Percentiles rank a stretch among this genome's conserved stretches.
Conservation (phyloP, 2,888 invertebrate species). For the Orthonychiurus folsomi region DNA sequence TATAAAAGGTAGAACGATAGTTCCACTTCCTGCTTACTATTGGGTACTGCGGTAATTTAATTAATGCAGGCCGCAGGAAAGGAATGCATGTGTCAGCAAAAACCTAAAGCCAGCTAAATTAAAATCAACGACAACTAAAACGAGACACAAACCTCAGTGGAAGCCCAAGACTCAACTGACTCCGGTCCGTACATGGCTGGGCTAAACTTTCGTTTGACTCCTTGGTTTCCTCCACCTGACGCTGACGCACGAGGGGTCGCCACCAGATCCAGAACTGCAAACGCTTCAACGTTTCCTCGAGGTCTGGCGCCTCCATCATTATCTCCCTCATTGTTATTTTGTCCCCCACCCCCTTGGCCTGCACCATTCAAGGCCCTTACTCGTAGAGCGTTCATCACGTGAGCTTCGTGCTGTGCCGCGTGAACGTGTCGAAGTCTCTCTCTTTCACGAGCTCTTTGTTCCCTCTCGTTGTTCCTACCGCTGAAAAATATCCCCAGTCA, state of each 20-base stretch:
- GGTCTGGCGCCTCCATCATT: not conserved
- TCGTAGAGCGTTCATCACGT: not conserved
- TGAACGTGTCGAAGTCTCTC: slow-evolving; percentile 18
- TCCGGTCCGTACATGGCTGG: slow-evolving; percentile 32
- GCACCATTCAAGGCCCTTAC: not conserved
- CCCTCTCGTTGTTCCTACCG: slow-evolving; percentile 23
- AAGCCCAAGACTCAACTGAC: slow-evolving; percentile 37
- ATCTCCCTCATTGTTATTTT: not conserved
- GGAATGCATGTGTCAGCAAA: too few species aligned
- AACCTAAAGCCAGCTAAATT: too few species aligned
- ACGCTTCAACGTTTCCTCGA: not conserved
- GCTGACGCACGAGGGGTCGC: not conserved
- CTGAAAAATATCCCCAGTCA: slow-evolving; percentile 3
- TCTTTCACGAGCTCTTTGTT: slow-evolving; percentile 22
- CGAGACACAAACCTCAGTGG: slow-evolving; percentile 33
- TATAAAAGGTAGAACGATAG: too few species aligned
- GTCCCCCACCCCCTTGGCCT: not conserved
- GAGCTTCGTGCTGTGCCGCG: slow-evolving; percentile 3
- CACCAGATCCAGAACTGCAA: not conserved
- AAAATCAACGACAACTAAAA: too few species aligned
- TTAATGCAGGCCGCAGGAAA: too few species aligned
- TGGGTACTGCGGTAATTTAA: too few species aligned
- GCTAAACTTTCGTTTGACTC: slow-evolving; percentile 29
- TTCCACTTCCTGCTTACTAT: too few species aligned
- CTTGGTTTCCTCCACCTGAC: slow-evolving; percentile 4